Evolutionary conservation across 1,140 invertebrate species (phyloP), one percentile per base, ranked within the genome.

Genomic region (Scaptomyza montana): DNA sequence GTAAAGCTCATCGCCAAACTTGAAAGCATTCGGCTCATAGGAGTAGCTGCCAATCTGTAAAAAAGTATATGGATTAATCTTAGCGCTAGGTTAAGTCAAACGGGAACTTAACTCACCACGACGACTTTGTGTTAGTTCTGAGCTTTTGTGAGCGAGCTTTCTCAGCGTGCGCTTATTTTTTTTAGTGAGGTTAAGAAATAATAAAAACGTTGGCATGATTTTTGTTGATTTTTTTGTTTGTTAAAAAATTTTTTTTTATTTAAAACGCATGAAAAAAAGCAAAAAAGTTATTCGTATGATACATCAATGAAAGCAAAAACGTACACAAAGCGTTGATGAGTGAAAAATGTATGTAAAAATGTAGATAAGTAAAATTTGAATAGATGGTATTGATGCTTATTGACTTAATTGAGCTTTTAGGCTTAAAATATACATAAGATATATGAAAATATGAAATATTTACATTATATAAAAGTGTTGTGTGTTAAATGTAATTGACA

Each of bases 1-100:
- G 68, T 96, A 93, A 0, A 94, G 90, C 56, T 94, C 94, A 91
- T 98, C 97, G 3, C 97, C 97, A 80, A 98, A 98, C 92, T 97
- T 97, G 6, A 97, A 94, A 10, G 97, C 97, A 36, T 96, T 95
- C 1, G 95, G 94, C 91, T 97, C 96, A 49, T 96, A 93, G 0
- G 95, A 95, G 80, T 97, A 96, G 50, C 95, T 95, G 3, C 94
- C 93, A 54, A 95, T 94, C 93, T 96, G 94, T 19, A 80, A 80
- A 41, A 60, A 36, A 68, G 25, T 12, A 19, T 36, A 6, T 13
- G 10, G 7, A 68, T 77, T 67, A 89, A 76, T 56, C 36, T 43
- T 49, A 43, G 53, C 49, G 10, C 45, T 53, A 41, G 39, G 13
- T 50, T 45, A 9, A 33, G 10, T 49, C 39, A 53, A 36, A 47